A percentile compares a stretch with the other conserved stretches of the same genome.
Evolutionary conservation across 1,140 invertebrate genomes (phyloP).

Genomic region (Panagrolaimus sp.): DNA sequence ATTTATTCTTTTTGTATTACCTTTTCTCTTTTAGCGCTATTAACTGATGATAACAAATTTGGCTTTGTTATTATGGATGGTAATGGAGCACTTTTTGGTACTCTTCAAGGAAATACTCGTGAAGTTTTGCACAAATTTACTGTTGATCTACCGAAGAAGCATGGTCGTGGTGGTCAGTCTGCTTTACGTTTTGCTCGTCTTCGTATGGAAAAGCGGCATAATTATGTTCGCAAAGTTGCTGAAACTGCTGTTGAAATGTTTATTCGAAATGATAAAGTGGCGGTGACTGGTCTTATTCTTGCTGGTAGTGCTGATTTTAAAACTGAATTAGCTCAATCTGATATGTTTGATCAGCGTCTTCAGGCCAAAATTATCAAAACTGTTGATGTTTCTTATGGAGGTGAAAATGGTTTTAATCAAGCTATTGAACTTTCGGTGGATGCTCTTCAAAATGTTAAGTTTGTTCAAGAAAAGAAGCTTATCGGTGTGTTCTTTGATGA

Average conservation of each 20-base stretch:
- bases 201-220: slow-evolving; percentile 98
- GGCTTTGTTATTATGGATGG: slow-evolving; percentile 99
- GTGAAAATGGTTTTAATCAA: slow-evolving; percentile 97
- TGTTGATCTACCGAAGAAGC: slow-evolving; percentile 98
- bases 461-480: slow-evolving; percentile 99
- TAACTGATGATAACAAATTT: slow-evolving; percentile 99
- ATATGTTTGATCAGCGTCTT: slow-evolving; percentile 86
- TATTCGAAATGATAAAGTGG: slow-evolving; percentile 94
- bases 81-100: slow-evolving; percentile 97
- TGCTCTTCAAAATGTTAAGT: slow-evolving; percentile 96
- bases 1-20: slow-evolving; percentile 57
- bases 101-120: slow-evolving; percentile 83
- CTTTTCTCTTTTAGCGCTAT: slow-evolving; percentile 73
- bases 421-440: slow-evolving; percentile 83
- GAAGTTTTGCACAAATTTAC: slow-evolving; percentile 98
- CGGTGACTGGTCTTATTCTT: slow-evolving; percentile 90
- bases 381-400: slow-evolving; percentile 98
- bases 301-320: slow-evolving; percentile 99
- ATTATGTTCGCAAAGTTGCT: slow-evolving; percentile 97
- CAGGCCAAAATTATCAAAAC: slow-evolving; percentile 90
- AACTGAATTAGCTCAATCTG: slow-evolving; percentile 96
- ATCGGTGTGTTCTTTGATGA: slow-evolving; percentile 69
- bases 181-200: slow-evolving; percentile 97
- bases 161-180: slow-evolving; percentile 99
- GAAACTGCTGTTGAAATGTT: slow-evolving; percentile 95